Evolutionary conservation across 2,113 vertebrate species (phyloP).

Genomic region (Protomyctophum bolini): DNA sequence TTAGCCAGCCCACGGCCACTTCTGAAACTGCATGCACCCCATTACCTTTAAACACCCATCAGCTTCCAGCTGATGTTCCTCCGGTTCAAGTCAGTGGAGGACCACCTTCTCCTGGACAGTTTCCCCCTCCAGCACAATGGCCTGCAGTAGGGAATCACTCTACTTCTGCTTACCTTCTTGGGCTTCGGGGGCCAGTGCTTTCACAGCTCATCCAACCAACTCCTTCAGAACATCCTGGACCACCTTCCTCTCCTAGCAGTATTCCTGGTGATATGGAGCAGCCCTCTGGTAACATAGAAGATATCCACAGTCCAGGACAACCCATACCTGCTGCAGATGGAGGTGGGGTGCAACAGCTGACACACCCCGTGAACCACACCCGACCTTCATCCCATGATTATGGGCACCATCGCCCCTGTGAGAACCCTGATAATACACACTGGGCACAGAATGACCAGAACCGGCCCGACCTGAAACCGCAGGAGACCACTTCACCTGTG

Average conservation of each 20-base stretch:
- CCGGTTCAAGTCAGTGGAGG: constrained; percentile 41
- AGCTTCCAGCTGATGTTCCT: constrained; percentile 31
- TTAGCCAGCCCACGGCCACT: constrained; percentile 45
- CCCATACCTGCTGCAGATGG: constrained; percentile 46
- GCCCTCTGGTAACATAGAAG: constrained; percentile 96
- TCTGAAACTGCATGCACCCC: constrained; percentile 15
- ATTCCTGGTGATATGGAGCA: constrained; percentile 92
- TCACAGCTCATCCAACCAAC: constrained; percentile 42
- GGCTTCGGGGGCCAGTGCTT: constrained; percentile 53
- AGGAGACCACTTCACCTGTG: constrained; percentile 55
- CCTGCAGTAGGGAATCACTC: constrained; percentile 38
- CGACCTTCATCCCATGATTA: constrained; percentile 82
- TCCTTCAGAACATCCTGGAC: constrained; percentile 78
- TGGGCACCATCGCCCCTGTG: constrained; percentile 83
- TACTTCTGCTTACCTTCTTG: constrained; percentile 47
- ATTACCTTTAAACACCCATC: constrained; percentile 32
- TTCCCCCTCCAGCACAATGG: constrained; percentile 46
- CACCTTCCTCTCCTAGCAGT: constrained; percentile 75
- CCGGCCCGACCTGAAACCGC: too few species aligned
- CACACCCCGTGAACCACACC: constrained; percentile 50
- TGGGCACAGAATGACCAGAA: constrained; percentile 95
- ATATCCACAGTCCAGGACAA: constrained; percentile 76
- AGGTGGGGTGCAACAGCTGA: constrained; percentile 36
- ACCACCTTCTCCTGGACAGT: constrained; percentile 47
- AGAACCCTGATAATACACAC: constrained; percentile 93